phyloP scores from a whole-genome alignment of 2,113 vertebrate genomes.

The Rhea americana region DNA sequence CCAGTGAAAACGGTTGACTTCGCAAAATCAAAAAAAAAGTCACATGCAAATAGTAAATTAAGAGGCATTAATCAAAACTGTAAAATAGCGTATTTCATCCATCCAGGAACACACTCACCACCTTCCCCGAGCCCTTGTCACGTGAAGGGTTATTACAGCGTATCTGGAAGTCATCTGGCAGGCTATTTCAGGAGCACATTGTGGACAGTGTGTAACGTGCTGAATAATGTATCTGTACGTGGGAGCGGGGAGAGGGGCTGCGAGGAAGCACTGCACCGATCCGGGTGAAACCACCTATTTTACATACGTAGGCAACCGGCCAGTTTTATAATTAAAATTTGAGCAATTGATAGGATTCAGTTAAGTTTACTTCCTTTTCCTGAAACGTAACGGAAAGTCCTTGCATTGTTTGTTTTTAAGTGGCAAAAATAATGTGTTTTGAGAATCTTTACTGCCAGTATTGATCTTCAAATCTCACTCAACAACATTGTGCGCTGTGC shows the following conservation, averaged over 20 bases:
- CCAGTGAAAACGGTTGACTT: constrained; percentile 24
- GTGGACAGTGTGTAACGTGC: constrained; percentile 54
- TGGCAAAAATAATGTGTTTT: not conserved
- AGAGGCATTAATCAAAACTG: constrained; percentile 40
- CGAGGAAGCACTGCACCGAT: not conserved
- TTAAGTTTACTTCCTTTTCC: not conserved
- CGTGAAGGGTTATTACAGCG: constrained; percentile 20
- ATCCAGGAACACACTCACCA: not conserved
- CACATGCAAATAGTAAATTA: constrained; percentile 44
- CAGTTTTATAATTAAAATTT: not conserved
- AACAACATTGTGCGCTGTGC: not conserved
- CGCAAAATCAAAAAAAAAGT: not conserved
- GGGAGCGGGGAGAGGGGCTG: constrained; percentile 20
- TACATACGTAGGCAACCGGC: not conserved
- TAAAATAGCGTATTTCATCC: constrained; percentile 42
- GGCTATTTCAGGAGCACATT: constrained; percentile 64
- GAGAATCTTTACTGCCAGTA: not conserved
- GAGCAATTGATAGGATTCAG: not conserved
- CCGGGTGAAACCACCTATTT: not conserved
- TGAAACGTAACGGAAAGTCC: not conserved
- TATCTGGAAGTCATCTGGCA: constrained; percentile 60
- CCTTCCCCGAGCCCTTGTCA: constrained; percentile 41
- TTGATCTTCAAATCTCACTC: constrained; percentile 3
- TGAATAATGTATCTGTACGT: constrained; percentile 53
- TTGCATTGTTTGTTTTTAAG: not conserved